Percentiles rank a stretch among this genome's conserved stretches.
Evolutionary conservation across 64 coral and sea anemone species (phyloP).

Genomic region (Pachyseris speciosa): DNA sequence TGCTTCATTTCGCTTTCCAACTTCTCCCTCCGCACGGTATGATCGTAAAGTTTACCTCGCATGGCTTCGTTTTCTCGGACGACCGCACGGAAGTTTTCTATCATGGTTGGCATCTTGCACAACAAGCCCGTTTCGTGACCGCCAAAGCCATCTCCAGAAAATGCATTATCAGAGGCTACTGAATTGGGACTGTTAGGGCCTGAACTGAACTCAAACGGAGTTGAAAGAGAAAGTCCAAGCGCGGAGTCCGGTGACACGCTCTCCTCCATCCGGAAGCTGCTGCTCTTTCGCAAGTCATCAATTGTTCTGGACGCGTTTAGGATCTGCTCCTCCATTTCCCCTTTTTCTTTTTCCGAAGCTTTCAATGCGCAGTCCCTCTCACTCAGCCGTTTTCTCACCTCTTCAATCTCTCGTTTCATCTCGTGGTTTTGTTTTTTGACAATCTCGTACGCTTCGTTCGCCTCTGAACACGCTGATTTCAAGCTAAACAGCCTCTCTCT

Average conservation of each 20-base stretch:
- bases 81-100: constrained; percentile 86
- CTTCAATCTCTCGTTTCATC: constrained; percentile 67
- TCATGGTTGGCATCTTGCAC: constrained; percentile 88
- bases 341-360: constrained; percentile 68
- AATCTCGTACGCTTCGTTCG: constrained; percentile 92
- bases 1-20: constrained; percentile 59
- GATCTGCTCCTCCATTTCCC: constrained; percentile 79
- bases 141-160: constrained; percentile 1
- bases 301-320: constrained; percentile 87
- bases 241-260: constrained; percentile 85
- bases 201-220: constrained; percentile 68
- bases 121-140: constrained; percentile 59
- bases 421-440: constrained; percentile 88
- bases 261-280: constrained; percentile 28
- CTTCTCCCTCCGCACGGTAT: constrained; percentile 59
- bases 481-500: constrained; percentile 81
- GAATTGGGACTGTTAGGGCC: constrained; percentile 73
- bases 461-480: constrained; percentile 90
- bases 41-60: constrained; percentile 61
- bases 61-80: constrained; percentile 80
- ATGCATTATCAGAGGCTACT: constrained; percentile 49
- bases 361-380: constrained; percentile 62
- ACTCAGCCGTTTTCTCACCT: constrained; percentile 59
- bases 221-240: constrained; percentile 63
- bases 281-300: constrained; percentile 81